Evolutionary conservation across 2,797 vertebrate genomes (phyloP), one percentile per base, ranked within the genome.

Genomic region (Capromys pilorides): DNA sequence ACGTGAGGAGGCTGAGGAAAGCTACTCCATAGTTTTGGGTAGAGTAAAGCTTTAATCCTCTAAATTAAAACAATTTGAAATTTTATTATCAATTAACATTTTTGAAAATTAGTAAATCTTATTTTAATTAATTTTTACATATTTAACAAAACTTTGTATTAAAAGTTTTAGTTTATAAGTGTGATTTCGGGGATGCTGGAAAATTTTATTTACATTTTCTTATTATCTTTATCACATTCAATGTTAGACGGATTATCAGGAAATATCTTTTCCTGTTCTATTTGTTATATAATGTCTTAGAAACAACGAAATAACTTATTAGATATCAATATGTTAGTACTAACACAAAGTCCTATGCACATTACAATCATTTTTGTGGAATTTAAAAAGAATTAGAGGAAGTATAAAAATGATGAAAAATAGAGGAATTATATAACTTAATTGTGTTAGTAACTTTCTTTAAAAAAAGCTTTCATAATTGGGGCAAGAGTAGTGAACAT

Each of bases 151-250:
- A 10, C 0, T 61, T 83, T 87, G 2, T 26, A 49, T 49, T 93
- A 66, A 78, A 71, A 26, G 1, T 84, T 88, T 84, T 59, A 26
- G 28, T 21, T 84, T 80, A 51, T 84, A 19, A 24, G 33, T 36
- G 7, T 64, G 33, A 1, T 45, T 75, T 0, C 57, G 26, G 4
- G 31, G 28, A 4, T 14, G 1, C 62, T 31, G 33, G 0, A 1
- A 86, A 4, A 39, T 64, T 86, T 95, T 82, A 41, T 41, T 83
- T 73, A 22, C 14, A 49, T 13, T 90, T 69, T 59, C n/a, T 51
- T 86, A 71, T 75, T 31, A 1, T 54, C 39, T 59, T 91, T 85
- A 54, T 92, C 18, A 78, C 1, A 14, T 51, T 7, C 1, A 33
- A 14, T 18, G 1, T 5, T 49, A 14, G n/a, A 21, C 22, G 21